Conservation (phyloP, 35 echinoderm and acorn worm genomes). For the Amphiura filiformis region DNA sequence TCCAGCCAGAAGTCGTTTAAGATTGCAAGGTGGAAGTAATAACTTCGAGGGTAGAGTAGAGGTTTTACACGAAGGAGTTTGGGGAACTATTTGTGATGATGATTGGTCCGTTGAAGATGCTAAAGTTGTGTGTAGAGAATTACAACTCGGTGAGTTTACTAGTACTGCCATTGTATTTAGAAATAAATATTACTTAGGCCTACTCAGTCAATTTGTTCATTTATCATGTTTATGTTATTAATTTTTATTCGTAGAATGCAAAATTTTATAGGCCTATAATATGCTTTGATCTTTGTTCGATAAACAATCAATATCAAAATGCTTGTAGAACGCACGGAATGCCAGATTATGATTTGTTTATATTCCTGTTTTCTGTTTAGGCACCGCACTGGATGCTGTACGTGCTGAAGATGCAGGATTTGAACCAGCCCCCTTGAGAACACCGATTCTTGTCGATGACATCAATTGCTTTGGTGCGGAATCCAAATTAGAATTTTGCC, state of each 20-base stretch:
- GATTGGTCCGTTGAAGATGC: slow-evolving; percentile 69
- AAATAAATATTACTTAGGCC: not conserved
- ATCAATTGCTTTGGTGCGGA: slow-evolving; percentile 66
- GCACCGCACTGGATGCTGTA: slow-evolving; percentile 5
- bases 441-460: slow-evolving; percentile 70
- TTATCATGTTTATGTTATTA: too few species aligned
- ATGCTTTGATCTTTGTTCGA: not conserved
- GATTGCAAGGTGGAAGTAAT: slow-evolving; percentile 53
- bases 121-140: slow-evolving; percentile 73
- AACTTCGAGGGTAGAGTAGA: slow-evolving; percentile 81
- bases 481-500: slow-evolving; percentile 81
- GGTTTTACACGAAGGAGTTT: slow-evolving; percentile 65
- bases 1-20: slow-evolving; percentile 38
- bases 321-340: not conserved
- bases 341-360: too few species aligned
- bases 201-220: not conserved
- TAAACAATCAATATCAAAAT: not conserved
- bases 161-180: not conserved
- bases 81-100: slow-evolving; percentile 93
- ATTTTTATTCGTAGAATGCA: too few species aligned
- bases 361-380: too few species aligned
- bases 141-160: slow-evolving; percentile 85
- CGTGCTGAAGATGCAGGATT: slow-evolving; percentile 29
- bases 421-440: not conserved
- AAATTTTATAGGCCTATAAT: not conserved